Base-by-base conservation (phyloP, 2,797 vertebrate species). In the Threskiornis aethiopicus region DNA sequence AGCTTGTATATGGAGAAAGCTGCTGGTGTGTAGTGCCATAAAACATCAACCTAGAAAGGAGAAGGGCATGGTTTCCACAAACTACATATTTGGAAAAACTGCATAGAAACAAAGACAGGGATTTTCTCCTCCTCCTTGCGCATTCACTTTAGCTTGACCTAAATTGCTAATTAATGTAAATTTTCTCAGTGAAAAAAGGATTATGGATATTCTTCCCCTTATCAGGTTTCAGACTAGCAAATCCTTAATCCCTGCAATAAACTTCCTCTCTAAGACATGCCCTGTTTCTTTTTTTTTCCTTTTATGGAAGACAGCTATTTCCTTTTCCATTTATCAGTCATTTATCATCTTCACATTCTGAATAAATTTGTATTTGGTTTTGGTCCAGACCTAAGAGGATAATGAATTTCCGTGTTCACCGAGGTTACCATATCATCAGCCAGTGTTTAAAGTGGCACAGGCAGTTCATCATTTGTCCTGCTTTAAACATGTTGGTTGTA, bases 141-240 rank as follows among this genome's bases (percentile, higher is more conserved):
- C 4, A 3, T 70, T 97, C 49, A 55, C 22, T 91, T 92, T 95
- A 86, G 54, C 37, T 85, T 97, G 91, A 96, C 84, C 94, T 94
- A 97, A 87, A 96, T 97, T 96, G 76, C 69, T 97, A 97, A 97
- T 96, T 96, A 97, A 97, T 90, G 88, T 65, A 94, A 95, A 96
- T 97, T 93, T 97, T 94, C 84, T 80, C 69, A 54, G 70, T 49
- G 87, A 69, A 92, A 94, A 94, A 94, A 49, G 78, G 77, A 91
- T 94, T 95, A 95, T 10, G 66, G 58, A 87, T 96, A 93, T 94
- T 93, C 57, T 81, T 90, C 61, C 26, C 54, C 59, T 94, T 90
- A 81, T 92, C 91, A 55, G 20, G 77, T 89, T 96, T 96, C 91
- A 77, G 89, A 94, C 77, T 90, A 83, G 64, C 86, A 95, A 96